These are phyloP conservation scores for Phortica variegata DNA, from an alignment of 1,140 invertebrate species.

Conservation along the genomic window DNA sequence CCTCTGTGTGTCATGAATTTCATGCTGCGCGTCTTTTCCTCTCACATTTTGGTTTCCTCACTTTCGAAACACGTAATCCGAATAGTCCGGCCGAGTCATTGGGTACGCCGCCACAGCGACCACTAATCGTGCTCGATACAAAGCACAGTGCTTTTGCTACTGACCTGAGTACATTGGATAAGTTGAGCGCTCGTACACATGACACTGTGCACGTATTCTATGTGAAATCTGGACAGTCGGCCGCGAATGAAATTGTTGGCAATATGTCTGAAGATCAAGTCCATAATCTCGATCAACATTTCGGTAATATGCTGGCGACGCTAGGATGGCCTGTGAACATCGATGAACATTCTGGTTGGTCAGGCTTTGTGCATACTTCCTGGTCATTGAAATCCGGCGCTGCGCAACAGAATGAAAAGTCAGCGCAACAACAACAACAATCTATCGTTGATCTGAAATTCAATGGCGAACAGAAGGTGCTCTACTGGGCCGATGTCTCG, in stretches of 20 bases:
- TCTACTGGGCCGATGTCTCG: constrained; percentile 96
- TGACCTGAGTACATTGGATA: constrained; percentile 75
- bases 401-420: constrained; percentile 19
- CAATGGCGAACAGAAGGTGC: constrained; percentile 66
- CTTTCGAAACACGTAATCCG: constrained; percentile 69
- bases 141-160: constrained; percentile 69
- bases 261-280: constrained; percentile 70
- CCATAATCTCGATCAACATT: constrained; percentile 60
- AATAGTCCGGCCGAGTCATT: constrained; percentile 45
- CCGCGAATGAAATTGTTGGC: constrained; percentile 72
- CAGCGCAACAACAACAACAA: constrained; percentile 39
- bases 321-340: constrained; percentile 86
- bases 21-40: constrained; percentile 92
- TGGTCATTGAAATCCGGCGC: constrained; percentile 63
- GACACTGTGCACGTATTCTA: constrained; percentile 97
- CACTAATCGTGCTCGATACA: constrained; percentile 76
- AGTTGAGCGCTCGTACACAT: constrained; percentile 77
- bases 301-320: constrained; percentile 77
- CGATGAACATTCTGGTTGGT: constrained; percentile 83
- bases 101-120: constrained; percentile 59
- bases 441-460: constrained; percentile 28
- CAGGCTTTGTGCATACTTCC: constrained; percentile 79
- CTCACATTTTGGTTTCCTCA: constrained; percentile 90
- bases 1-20: constrained; percentile 83
- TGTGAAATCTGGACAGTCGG: constrained; percentile 78